A percentile compares a stretch with the other conserved stretches of the same genome.
phyloP scores from a whole-genome alignment of 2,113 vertebrate species.

The Xyliphius kryptos region DNA sequence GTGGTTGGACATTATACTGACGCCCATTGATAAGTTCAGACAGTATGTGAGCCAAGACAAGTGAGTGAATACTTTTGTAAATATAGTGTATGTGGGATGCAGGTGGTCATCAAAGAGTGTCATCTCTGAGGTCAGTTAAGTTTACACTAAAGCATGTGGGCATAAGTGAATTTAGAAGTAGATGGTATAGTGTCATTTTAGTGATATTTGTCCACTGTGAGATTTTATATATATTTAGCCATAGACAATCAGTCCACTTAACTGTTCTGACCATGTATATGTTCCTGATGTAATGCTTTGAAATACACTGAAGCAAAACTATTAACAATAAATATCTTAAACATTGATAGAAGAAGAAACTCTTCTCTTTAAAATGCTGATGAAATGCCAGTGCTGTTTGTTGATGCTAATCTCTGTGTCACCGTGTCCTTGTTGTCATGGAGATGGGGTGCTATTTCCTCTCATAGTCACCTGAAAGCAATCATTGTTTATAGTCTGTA shows the following conservation, averaged over 20 bases:
- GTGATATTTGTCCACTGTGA: background rate
- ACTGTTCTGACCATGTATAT: background rate
- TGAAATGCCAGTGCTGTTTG: slow-evolving; percentile 4
- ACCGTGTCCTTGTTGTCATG: slow-evolving; percentile 5
- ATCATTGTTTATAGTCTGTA: background rate
- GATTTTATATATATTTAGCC: background rate
- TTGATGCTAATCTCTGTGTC: background rate
- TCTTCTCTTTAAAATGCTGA: background rate
- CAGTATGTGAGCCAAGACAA: too few species aligned
- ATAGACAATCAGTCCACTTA: background rate
- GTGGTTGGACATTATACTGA: too few species aligned
- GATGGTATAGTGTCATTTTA: background rate
- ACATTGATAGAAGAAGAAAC: background rate
- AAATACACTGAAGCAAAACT: background rate
- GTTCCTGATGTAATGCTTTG: background rate
- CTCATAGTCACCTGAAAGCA: background rate
- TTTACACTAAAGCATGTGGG: background rate
- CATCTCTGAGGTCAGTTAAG: background rate
- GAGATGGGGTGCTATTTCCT: background rate
- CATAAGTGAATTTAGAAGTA: background rate
- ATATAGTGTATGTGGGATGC: too few species aligned
- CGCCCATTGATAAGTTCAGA: too few species aligned
- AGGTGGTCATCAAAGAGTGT: background rate
- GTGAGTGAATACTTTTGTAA: too few species aligned
- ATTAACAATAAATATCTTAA: background rate